Evolutionary conservation across 2,113 vertebrate species (phyloP).

Genomic region (Osmerus eperlanus): DNA sequence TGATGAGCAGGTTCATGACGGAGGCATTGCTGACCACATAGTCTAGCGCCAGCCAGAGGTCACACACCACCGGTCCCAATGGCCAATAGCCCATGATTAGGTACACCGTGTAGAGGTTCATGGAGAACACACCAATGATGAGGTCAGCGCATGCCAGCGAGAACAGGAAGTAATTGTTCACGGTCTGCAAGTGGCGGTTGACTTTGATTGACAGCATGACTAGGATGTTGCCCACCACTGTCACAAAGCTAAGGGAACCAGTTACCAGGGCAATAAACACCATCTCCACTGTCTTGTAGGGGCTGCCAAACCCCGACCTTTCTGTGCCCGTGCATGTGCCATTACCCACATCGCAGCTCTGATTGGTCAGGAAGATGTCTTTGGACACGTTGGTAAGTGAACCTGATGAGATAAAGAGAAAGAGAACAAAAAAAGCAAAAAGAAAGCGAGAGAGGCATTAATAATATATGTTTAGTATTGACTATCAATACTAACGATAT

Average conservation of each 20-base stretch:
- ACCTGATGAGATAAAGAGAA: slow-evolving; percentile 64
- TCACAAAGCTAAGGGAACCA: slow-evolving; percentile 93
- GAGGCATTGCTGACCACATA: slow-evolving; percentile 97
- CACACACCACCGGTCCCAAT: slow-evolving; percentile 90
- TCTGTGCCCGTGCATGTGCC: slow-evolving; percentile 69
- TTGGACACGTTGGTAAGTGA: slow-evolving; percentile 72
- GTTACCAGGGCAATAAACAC: slow-evolving; percentile 94
- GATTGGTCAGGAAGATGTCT: slow-evolving; percentile 70
- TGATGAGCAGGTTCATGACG: slow-evolving; percentile 97
- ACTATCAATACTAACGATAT: not conserved
- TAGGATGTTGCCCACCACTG: slow-evolving; percentile 93
- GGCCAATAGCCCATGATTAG: slow-evolving; percentile 98
- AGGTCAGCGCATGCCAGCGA: slow-evolving; percentile 93
- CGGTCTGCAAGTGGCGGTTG: slow-evolving; percentile 95
- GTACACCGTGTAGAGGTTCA: slow-evolving; percentile 96
- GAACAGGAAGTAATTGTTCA: slow-evolving; percentile 99
- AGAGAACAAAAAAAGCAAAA: slow-evolving; percentile 14
- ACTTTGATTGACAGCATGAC: slow-evolving; percentile 99
- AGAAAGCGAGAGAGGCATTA: slow-evolving; percentile 1
- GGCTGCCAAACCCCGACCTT: slow-evolving; percentile 57
- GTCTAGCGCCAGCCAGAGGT: slow-evolving; percentile 95
- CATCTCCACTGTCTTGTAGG: slow-evolving; percentile 91
- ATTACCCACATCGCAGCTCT: slow-evolving; percentile 73
- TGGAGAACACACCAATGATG: slow-evolving; percentile 95
- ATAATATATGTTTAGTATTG: slow-evolving; percentile 14